Conservation (phyloP, 1,140 invertebrate genomes). For the Rhizoglyphus robini region DNA sequence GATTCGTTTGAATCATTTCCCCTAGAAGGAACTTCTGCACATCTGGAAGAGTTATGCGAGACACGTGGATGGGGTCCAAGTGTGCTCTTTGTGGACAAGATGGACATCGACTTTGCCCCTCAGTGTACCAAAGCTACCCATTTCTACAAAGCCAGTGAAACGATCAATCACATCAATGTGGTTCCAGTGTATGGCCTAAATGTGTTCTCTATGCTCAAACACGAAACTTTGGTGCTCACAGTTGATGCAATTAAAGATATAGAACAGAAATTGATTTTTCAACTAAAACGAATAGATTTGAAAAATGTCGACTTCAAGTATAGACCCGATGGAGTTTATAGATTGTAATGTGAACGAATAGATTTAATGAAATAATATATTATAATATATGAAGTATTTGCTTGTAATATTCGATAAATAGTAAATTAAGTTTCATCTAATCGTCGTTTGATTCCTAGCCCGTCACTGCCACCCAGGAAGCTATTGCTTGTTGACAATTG, state of each 20-base stretch:
- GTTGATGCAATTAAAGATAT: slow-evolving; percentile 63
- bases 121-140: slow-evolving; percentile 43
- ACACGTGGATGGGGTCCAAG: slow-evolving; percentile 83
- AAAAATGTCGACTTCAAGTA: background rate
- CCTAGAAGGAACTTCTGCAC: slow-evolving; percentile 50
- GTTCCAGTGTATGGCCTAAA: slow-evolving; percentile 82
- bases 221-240: slow-evolving; percentile 83
- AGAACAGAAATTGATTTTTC: slow-evolving; percentile 67
- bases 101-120: slow-evolving; percentile 71
- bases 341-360: background rate
- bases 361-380: background rate
- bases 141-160: slow-evolving; percentile 45
- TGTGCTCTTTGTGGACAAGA: slow-evolving; percentile 77
- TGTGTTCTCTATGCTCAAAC: slow-evolving; percentile 78
- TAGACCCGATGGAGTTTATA: background rate
- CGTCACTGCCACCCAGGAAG: too few relatives aligned
- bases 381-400: background rate
- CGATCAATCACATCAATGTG: slow-evolving; percentile 67
- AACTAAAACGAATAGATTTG: slow-evolving; percentile 51
- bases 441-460: too few relatives aligned
- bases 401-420: background rate
- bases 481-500: too few relatives aligned
- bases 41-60: slow-evolving; percentile 61
- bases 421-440: slow-evolving; percentile 12
- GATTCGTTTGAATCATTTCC: slow-evolving; percentile 65